These are phyloP conservation scores for Phainopepla nitens DNA, from an alignment of 2,113 vertebrate genomes.

Conservation along the genomic window DNA sequence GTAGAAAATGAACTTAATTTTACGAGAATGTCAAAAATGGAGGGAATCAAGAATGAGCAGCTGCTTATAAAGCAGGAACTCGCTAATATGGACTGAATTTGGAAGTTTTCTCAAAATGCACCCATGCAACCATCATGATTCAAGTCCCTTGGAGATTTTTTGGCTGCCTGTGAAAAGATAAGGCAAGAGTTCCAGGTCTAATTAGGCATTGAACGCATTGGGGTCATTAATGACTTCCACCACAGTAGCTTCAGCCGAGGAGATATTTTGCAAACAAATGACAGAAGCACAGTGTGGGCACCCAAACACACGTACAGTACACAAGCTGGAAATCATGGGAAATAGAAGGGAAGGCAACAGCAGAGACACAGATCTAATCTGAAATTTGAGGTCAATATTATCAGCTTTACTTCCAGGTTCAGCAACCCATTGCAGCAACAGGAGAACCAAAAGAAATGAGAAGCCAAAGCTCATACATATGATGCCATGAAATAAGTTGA, in stretches of 20 bases:
- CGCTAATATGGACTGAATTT: background rate
- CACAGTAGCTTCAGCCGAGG: background rate
- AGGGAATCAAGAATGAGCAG: background rate
- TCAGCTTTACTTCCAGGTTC: background rate
- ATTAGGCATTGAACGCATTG: background rate
- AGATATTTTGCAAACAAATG: slow-evolving; percentile 15
- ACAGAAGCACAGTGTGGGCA: background rate
- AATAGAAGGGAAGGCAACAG: background rate
- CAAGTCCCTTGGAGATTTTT: background rate
- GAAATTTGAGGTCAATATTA: background rate
- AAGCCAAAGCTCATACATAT: background rate
- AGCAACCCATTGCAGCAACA: background rate
- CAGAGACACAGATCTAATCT: background rate
- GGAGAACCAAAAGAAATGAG: background rate
- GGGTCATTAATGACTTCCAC: slow-evolving; percentile 9
- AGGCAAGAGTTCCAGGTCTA: background rate
- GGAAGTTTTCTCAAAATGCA: background rate
- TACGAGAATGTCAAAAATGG: background rate
- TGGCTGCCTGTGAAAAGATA: background rate
- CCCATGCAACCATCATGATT: background rate
- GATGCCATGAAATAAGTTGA: background rate
- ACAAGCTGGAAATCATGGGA: background rate
- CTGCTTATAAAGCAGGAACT: background rate
- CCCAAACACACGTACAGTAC: background rate
- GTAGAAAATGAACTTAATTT: background rate